These are phyloP conservation scores for Calyptommatus sinebrachiatus DNA, from an alignment of 2,113 vertebrate genomes.

Conservation along the genomic window DNA sequence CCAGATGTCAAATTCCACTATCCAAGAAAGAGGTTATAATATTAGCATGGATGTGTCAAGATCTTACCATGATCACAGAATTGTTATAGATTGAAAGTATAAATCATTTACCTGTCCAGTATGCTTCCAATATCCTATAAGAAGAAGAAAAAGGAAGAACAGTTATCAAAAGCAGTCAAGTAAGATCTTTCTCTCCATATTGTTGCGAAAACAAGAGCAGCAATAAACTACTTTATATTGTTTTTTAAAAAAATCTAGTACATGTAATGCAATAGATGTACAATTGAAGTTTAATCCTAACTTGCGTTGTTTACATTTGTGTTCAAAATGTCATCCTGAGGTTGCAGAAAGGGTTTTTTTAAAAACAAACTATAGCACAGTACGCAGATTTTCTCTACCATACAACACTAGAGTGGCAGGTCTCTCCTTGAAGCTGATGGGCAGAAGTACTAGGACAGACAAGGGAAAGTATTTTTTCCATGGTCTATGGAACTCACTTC, in stretches of 20 bases:
- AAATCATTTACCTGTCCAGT: neutral
- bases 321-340: neutral
- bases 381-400: neutral
- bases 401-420: too few species aligned
- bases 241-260: too few species aligned
- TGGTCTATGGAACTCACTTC: too few species aligned
- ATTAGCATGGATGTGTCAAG: too few species aligned
- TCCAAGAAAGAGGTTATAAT: too few species aligned
- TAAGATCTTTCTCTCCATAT: neutral
- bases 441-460: too few species aligned
- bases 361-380: neutral
- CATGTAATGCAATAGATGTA: neutral
- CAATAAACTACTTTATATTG: too few species aligned
- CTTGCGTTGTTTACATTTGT: neutral
- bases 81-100: neutral
- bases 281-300: neutral
- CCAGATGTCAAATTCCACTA: too few species aligned
- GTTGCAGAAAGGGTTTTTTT: neutral
- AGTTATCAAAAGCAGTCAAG: too few species aligned
- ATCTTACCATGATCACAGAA: too few species aligned
- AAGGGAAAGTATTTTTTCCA: too few species aligned
- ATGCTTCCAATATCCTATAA: conserved; percentile 7
- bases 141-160: neutral
- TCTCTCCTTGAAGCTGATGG: too few species aligned
- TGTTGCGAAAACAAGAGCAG: neutral